Base-by-base conservation (phyloP, 2,113 vertebrate species). In the Cephalopholis sonnerati region DNA sequence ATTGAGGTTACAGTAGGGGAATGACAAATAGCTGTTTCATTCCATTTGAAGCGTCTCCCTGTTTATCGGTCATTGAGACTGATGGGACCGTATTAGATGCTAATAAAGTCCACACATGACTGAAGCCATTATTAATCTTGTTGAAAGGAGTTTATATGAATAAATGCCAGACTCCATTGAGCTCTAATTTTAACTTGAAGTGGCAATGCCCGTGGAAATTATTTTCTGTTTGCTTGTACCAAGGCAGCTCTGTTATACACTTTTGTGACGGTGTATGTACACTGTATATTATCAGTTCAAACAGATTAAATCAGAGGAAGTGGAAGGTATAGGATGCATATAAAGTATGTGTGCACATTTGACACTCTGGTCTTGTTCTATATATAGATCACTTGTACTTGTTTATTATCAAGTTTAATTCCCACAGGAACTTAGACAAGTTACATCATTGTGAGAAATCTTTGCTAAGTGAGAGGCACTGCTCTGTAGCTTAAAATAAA, bases 101-200 rank as follows among this genome's bases (percentile, higher is more conserved):
- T 90, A 91, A 93, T 91, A 90, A 90, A 92, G 90, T 91, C 81
- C 89, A 93, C 90, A 88, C 87, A 91, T 91, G 93, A 93, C 87
- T 90, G 92, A 82, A 76, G 83, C 82, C 72, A 85, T 88, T 92
- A 92, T 92, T 91, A 91, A 93, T 92, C 91, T 84, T 87, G 80
- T 85, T 89, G 88, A 91, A 88, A 77, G 82, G 77, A 77, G 58
- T 84, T 77, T 79, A 70, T 85, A 72, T 58, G 76, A 92, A 90
- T 89, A 84, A 89, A 92, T 85, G 82, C 62, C 86, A 84, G 88
- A 84, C 80, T 83, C 74, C 63, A 55, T 2, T 41, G 83, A 62
- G 54, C 83, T 86, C 66, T 80, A 85, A 88, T 92, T 93, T 85
- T 27, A 86, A 81, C 65, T 82, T 67, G 77, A 77, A 82, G 79